Evolutionary conservation across 2,113 vertebrate species (phyloP).

Genomic region (Motacilla alba): DNA sequence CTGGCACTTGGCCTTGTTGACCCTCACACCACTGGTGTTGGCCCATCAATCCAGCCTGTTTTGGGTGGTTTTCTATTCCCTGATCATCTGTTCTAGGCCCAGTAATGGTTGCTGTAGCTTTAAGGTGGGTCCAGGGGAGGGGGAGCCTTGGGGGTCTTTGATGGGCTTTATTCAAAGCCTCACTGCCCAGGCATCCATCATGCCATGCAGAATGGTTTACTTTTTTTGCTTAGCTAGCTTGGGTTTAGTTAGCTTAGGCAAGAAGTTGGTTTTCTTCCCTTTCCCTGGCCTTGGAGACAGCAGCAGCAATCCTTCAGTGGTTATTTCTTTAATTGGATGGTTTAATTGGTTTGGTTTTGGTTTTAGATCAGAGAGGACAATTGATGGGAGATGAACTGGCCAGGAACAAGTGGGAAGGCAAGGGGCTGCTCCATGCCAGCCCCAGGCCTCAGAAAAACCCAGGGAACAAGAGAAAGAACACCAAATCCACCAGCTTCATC

Average conservation of each 20-base stretch:
- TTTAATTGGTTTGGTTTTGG: not conserved
- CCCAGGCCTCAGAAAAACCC: not conserved
- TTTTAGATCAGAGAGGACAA: not conserved
- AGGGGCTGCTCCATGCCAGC: fast-evolving
- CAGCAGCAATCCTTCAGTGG: not conserved
- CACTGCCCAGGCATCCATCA: fast-evolving
- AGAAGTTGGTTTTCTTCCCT: not conserved
- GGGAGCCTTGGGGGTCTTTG: too few species aligned
- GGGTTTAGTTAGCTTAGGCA: not conserved
- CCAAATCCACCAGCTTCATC: not conserved
- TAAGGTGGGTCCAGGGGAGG: not conserved
- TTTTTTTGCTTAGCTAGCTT: not conserved
- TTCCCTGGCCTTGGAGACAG: not conserved
- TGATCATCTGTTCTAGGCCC: not conserved
- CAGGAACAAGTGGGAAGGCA: fast-evolving
- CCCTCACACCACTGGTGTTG: not conserved
- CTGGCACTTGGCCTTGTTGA: not conserved
- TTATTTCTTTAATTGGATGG: not conserved
- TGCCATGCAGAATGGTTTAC: not conserved
- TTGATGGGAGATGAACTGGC: fast-evolving
- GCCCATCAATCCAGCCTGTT: not conserved
- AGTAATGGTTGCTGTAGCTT: not conserved
- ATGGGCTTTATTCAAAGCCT: not conserved
- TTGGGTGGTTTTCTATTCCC: not conserved
- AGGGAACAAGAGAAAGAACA: not conserved